phyloP scores from a whole-genome alignment of 2,888 invertebrate genomes.

The Gastracanthus pulcherrimus region DNA sequence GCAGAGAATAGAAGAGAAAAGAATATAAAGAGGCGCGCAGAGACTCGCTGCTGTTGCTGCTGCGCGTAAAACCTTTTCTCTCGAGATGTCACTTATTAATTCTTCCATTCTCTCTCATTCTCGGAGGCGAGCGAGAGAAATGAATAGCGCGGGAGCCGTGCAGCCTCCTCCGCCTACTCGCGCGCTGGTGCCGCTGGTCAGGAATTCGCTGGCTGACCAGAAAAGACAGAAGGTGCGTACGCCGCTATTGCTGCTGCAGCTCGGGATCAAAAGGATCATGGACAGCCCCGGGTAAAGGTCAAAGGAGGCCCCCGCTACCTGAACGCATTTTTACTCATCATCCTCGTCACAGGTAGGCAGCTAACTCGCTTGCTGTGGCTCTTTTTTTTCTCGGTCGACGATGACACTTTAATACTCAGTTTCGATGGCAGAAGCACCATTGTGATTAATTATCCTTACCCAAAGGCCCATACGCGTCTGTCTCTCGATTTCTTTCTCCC shows the following conservation, averaged over 20 bases:
- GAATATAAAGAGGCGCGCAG: too few relatives aligned
- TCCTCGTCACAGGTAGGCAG: constrained; percentile 59
- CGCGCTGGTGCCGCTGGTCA: too few relatives aligned
- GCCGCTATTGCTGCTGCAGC: constrained; percentile 42
- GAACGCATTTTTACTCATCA: constrained; percentile 66
- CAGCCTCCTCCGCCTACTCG: constrained; percentile 17
- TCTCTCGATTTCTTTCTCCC: constrained; percentile 45
- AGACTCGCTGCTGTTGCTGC: too few relatives aligned
- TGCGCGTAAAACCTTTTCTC: constrained; percentile 70
- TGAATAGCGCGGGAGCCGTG: constrained; percentile 69
- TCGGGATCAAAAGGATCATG: constrained; percentile 61
- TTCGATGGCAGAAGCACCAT: constrained; percentile 57
- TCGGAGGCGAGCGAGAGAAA: constrained; percentile 58
- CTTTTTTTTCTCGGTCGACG: constrained; percentile 57
- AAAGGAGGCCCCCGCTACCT: constrained; percentile 73
- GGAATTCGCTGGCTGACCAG: constrained; percentile 58
- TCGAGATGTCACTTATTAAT: constrained; percentile 77
- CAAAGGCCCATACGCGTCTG: background rate
- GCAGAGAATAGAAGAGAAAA: background rate
- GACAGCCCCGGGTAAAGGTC: constrained; percentile 70
- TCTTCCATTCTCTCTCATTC: constrained; percentile 69
- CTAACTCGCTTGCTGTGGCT: background rate
- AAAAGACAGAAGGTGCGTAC: constrained; percentile 60
- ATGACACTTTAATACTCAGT: constrained; percentile 62
- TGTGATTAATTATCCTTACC: constrained; percentile 70